Conservation (phyloP, 2,113 vertebrate genomes). For the Pterocles gutturalis region DNA sequence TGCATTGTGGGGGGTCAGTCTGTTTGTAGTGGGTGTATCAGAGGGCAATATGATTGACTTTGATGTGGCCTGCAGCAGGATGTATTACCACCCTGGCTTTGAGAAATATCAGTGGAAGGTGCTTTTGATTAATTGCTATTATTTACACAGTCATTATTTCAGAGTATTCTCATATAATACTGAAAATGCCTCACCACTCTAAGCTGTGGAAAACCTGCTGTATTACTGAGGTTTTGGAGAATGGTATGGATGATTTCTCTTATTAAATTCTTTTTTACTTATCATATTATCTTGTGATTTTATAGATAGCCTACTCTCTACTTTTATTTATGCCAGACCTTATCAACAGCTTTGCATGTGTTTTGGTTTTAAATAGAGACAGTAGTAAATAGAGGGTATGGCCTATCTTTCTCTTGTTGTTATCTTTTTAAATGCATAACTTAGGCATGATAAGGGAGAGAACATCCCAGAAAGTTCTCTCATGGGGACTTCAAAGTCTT, state of each 20-base stretch:
- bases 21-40: background rate
- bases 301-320: background rate
- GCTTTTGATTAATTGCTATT: background rate
- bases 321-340: background rate
- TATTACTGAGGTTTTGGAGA: background rate
- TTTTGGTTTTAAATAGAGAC: slow-evolving; percentile 1
- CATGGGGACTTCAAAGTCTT: background rate
- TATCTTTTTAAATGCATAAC: background rate
- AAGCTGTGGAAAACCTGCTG: background rate
- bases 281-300: background rate
- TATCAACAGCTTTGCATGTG: background rate
- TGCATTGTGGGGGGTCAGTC: background rate
- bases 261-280: background rate
- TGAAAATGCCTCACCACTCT: background rate
- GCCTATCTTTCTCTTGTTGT: background rate
- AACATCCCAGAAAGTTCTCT: background rate
- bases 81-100: background rate
- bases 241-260: background rate
- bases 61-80: background rate
- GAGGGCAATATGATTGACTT: background rate
- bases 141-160: background rate
- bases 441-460: background rate
- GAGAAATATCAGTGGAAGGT: background rate
- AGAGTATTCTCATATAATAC: background rate
- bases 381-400: background rate